phyloP scores from a whole-genome alignment of 2,797 vertebrate genomes.

The Urophycis tenuis region DNA sequence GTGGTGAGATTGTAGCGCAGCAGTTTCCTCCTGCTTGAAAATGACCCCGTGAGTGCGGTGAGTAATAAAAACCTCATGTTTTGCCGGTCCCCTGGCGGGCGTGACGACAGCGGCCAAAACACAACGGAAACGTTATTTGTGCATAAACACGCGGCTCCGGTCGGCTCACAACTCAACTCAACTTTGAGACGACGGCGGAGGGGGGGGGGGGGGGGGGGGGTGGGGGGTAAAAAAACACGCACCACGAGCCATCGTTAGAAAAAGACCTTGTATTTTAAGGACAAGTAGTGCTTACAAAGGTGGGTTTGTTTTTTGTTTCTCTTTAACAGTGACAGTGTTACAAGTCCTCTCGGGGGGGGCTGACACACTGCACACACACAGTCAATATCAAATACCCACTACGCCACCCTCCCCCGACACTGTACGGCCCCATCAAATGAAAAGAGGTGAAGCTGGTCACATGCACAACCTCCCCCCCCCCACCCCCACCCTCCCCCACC shows the following conservation, averaged over 20 bases:
- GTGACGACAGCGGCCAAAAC: slow-evolving; percentile 11
- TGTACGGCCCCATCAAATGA: slow-evolving; percentile 64
- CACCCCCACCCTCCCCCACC: neutral
- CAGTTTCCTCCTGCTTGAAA: slow-evolving; percentile 9
- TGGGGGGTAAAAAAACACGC: slow-evolving; percentile 26
- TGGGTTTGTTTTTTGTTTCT: slow-evolving; percentile 42
- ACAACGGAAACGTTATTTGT: slow-evolving; percentile 4
- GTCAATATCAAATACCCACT: slow-evolving; percentile 70
- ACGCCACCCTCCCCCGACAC: slow-evolving; percentile 44
- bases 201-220: neutral
- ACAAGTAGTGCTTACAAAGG: slow-evolving; percentile 90
- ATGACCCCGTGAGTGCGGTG: neutral
- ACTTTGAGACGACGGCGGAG: no score
- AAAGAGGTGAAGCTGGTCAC: slow-evolving; percentile 79
- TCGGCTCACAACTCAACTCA: neutral
- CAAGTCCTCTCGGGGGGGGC: slow-evolving; percentile 70
- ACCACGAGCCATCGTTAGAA: slow-evolving; percentile 42
- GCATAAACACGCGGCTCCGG: neutral
- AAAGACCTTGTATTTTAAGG: slow-evolving; percentile 83
- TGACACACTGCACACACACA: slow-evolving; percentile 74
- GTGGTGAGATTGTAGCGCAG: slow-evolving; percentile 18
- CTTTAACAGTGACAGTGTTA: slow-evolving; percentile 77
- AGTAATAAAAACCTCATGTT: neutral
- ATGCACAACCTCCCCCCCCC: slow-evolving; percentile 74
- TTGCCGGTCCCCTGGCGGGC: neutral